These are phyloP conservation scores for Dreissena rostriformis DNA, from an alignment of 1,140 invertebrate species.

Conservation along the genomic window DNA sequence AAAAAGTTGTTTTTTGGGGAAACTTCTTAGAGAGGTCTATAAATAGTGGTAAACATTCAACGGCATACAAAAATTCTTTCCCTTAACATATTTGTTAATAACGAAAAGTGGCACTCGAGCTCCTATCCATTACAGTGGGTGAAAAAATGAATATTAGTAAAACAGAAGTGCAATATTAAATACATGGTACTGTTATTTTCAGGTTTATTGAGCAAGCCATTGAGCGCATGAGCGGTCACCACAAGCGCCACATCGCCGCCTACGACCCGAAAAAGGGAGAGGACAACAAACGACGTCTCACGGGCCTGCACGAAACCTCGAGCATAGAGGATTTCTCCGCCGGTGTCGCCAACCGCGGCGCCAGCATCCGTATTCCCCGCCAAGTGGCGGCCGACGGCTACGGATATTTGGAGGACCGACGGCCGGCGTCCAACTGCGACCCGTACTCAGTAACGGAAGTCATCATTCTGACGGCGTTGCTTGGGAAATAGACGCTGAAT, in stretches of 20 bases:
- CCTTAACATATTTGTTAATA: too few relatives aligned
- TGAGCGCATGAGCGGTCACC: conserved; percentile 91
- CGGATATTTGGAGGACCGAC: conserved; percentile 93
- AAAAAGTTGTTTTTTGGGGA: too few relatives aligned
- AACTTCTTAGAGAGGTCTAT: too few relatives aligned
- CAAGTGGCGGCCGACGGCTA: conserved; percentile 91
- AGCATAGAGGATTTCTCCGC: conserved; percentile 80
- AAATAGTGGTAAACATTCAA: too few relatives aligned
- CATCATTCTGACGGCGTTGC: conserved; percentile 73
- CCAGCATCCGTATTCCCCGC: conserved; percentile 84
- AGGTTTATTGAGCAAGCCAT: conserved; percentile 83
- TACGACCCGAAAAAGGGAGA: conserved; percentile 89
- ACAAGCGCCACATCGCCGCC: conserved; percentile 92
- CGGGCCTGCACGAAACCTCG: conserved; percentile 82
- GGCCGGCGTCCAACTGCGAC: conserved; percentile 97
- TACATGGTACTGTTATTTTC: conserved; percentile 28
- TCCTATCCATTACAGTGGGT: too few relatives aligned
- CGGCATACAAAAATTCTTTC: too few relatives aligned
- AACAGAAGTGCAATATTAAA: too few relatives aligned
- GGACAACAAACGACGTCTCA: conserved; percentile 82
- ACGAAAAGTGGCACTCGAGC: too few relatives aligned
- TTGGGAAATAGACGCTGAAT: conserved; percentile 58
- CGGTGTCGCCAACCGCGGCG: conserved; percentile 83
- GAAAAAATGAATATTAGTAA: too few relatives aligned
- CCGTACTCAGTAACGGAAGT: conserved; percentile 86